Evolutionary conservation across 2,113 vertebrate genomes (phyloP).

Genomic region (Maylandia zebra): DNA sequence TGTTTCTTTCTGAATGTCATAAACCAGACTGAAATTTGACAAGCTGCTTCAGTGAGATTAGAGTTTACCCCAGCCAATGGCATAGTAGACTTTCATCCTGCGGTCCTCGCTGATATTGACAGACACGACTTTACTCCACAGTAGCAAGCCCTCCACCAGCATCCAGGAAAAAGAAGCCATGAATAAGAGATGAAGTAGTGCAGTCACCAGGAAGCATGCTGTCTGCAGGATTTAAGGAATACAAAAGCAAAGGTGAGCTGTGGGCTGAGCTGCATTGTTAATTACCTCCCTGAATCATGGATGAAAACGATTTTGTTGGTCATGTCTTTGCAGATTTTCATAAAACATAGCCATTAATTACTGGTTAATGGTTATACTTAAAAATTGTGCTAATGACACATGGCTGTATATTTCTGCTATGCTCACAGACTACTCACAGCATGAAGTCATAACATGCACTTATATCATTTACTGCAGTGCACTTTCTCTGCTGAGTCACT

Average conservation of each 20-base stretch:
- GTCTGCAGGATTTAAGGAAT: constrained; percentile 53
- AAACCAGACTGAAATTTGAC: not conserved
- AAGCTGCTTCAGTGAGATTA: not conserved
- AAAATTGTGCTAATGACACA: not conserved
- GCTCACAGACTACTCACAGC: not conserved
- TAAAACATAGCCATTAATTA: not conserved
- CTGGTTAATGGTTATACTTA: not conserved
- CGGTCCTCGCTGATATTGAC: constrained; percentile 82
- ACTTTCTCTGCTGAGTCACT: not conserved
- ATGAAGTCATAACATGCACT: not conserved
- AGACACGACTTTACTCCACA: constrained; percentile 90
- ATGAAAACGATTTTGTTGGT: not conserved
- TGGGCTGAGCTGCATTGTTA: not conserved
- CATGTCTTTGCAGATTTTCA: not conserved
- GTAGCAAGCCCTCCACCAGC: constrained; percentile 86
- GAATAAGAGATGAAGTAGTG: constrained; percentile 83
- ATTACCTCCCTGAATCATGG: not conserved
- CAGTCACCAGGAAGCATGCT: constrained; percentile 77
- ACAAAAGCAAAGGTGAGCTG: not conserved
- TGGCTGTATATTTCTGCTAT: not conserved
- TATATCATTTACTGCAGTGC: not conserved
- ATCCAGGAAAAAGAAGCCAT: constrained; percentile 91
- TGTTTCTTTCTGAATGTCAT: not conserved
- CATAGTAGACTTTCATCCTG: constrained; percentile 82
- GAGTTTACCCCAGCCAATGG: constrained; percentile 83